Conservation (phyloP, 1,140 invertebrate genomes). For the Zaprionus vittiger region DNA sequence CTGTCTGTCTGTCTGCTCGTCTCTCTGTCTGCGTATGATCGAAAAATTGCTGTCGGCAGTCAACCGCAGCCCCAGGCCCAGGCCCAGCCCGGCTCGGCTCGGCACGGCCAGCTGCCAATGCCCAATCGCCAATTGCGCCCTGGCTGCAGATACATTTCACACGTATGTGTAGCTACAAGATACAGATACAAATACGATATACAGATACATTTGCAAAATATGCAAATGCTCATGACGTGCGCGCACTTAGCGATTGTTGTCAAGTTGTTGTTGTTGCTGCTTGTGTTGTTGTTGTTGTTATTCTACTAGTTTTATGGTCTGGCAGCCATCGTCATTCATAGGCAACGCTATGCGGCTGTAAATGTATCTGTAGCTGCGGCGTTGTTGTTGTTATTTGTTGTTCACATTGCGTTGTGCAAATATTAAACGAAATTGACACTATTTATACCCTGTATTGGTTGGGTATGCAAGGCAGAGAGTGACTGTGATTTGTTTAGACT, state of each 20-base stretch:
- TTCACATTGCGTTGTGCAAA: conserved; percentile 39
- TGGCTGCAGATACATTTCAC: conserved; percentile 27
- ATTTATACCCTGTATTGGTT: background rate
- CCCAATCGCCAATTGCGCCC: conserved; percentile 23
- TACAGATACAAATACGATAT: conserved; percentile 29
- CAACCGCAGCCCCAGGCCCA: conserved; percentile 9
- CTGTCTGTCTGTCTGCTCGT: conserved; percentile 1
- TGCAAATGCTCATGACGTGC: conserved; percentile 51
- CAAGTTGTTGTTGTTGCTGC: background rate
- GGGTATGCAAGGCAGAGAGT: background rate
- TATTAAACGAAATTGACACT: conserved; percentile 55
- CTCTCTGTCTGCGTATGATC: conserved; percentile 34
- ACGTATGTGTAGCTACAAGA: conserved; percentile 15
- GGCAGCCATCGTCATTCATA: conserved; percentile 40
- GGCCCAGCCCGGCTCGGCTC: background rate
- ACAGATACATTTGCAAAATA: conserved; percentile 30
- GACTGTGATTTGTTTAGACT: too few relatives aligned
- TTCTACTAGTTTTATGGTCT: conserved; percentile 45
- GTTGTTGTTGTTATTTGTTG: conserved; percentile 15
- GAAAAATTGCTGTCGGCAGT: conserved; percentile 36
- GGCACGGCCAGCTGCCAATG: conserved; percentile 34
- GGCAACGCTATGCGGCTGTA: conserved; percentile 2
- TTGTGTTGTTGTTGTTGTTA: conserved; percentile 28
- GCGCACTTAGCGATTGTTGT: conserved; percentile 44
- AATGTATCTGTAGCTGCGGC: background rate